Conservation (phyloP, 1,140 invertebrate species). For the Eueides isabella region DNA sequence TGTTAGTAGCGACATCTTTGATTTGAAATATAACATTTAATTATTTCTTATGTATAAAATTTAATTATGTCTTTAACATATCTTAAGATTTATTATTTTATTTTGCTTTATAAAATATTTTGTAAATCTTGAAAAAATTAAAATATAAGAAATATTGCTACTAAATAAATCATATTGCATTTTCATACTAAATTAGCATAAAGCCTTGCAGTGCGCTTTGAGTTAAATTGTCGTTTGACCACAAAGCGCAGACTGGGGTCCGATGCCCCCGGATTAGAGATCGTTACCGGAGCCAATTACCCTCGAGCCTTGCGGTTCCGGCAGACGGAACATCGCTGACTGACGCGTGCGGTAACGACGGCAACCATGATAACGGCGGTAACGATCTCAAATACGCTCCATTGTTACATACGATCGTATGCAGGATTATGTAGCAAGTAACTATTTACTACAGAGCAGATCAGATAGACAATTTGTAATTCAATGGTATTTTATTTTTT, state of each 20-base stretch:
- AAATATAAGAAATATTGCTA: constrained; percentile 14
- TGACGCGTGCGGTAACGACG: constrained; percentile 16
- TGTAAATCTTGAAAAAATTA: constrained; percentile 4
- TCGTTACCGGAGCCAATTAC: constrained; percentile 51
- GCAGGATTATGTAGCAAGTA: not conserved
- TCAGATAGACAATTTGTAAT: no score
- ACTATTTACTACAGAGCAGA: not conserved
- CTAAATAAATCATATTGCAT: constrained; percentile 9
- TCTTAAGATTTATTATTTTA: no score
- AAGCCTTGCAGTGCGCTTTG: constrained; percentile 30
- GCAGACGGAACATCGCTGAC: constrained; percentile 35
- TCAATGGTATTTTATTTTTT: not conserved
- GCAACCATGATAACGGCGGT: not conserved
- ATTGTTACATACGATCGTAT: not conserved
- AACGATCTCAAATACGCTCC: constrained; percentile 35
- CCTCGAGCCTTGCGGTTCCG: constrained; percentile 44
- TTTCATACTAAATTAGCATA: not conserved
- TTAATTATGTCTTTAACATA: constrained; percentile 18
- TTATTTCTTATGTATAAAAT: not conserved
- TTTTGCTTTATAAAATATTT: no score
- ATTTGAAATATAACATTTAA: not conserved
- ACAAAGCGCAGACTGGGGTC: constrained; percentile 51
- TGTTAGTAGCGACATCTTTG: not conserved
- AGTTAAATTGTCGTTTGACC: constrained; percentile 48
- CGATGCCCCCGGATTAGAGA: constrained; percentile 42